Evolutionary conservation across 2,113 vertebrate genomes (phyloP), one percentile per base, ranked within the genome.

Genomic region (Pterocles burchelli): DNA sequence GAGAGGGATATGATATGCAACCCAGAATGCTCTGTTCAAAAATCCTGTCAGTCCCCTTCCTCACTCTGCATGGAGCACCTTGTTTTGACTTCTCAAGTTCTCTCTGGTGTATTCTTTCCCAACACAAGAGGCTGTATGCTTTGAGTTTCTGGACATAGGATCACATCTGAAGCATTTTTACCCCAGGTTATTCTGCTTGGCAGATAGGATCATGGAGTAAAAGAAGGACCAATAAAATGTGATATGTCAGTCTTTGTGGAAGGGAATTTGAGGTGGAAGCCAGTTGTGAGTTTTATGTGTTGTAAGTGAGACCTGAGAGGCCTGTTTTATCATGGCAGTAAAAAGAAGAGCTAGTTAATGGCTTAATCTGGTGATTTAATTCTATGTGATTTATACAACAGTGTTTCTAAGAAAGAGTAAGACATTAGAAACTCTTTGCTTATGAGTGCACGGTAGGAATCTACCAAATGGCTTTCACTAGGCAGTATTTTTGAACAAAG

Each of bases 281-380:
- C 28, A 55, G 14, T 10, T 89, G 33, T 0, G 0, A 92, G 34
- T 13, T 45, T 87, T 62, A 29, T 1, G 1, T 49, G 61, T 28
- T 31, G 20, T 73, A 22, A 72, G 4, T 59, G 31, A 80, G 46
- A 74, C 67, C 31, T 3, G 5, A 76, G 48, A 72, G 17, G 5
- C 31, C 17, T 84, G 6, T 61, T 66, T 70, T 58, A 17, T 77
- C 66, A 41, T 29, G 77, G 26, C 22, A 70, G 28, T 67, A 74
- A 38, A 8, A 20, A 71, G n/a, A 79, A 72, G 16, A 81, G 3
- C 21, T 74, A 41, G 13, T 55, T 72, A 85, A 78, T 89, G 18
- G 62, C 51, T 62, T 92, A 11, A 38, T 46, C 24, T 65, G 21
- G 4, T 83, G 31, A 26, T 76, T 73, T 66, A 52, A 14, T 80